Conservation (phyloP, 2,797 vertebrate species). For the Intellagama lesueurii region DNA sequence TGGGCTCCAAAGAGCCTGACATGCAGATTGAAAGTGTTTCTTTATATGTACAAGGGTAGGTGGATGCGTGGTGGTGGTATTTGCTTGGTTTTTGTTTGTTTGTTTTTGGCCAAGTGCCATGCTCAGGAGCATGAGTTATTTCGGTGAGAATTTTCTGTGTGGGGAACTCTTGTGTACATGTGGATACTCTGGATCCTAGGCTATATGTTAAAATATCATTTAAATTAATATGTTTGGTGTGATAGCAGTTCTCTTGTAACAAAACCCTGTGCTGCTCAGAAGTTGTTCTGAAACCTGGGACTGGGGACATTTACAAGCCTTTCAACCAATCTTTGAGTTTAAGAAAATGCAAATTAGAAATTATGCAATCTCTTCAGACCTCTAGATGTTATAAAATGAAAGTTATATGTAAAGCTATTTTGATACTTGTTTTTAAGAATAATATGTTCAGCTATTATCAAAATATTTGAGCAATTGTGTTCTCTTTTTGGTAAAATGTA, state of each 20-base stretch:
- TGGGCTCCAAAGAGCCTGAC: neutral
- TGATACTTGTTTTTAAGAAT: conserved; percentile 31
- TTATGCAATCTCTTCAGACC: neutral
- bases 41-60: neutral
- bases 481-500: conserved; percentile 36
- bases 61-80: neutral
- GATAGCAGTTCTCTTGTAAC: neutral
- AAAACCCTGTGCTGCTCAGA: neutral
- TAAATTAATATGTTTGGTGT: neutral
- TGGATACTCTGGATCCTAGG: neutral
- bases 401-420: conserved; percentile 26
- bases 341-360: neutral
- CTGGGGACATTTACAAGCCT: neutral
- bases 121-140: too few relatives aligned
- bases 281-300: neutral
- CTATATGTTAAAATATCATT: neutral
- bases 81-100: neutral
- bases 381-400: neutral
- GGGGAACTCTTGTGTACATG: neutral
- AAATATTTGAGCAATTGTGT: conserved; percentile 26
- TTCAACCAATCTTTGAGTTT: neutral
- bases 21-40: neutral
- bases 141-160: neutral
- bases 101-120: neutral
- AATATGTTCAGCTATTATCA: neutral